A percentile compares a stretch with the other conserved stretches of the same genome.
These are phyloP conservation scores for Brachionus koreanus DNA, from an alignment of 1,140 invertebrate species.

Conservation along the genomic window DNA sequence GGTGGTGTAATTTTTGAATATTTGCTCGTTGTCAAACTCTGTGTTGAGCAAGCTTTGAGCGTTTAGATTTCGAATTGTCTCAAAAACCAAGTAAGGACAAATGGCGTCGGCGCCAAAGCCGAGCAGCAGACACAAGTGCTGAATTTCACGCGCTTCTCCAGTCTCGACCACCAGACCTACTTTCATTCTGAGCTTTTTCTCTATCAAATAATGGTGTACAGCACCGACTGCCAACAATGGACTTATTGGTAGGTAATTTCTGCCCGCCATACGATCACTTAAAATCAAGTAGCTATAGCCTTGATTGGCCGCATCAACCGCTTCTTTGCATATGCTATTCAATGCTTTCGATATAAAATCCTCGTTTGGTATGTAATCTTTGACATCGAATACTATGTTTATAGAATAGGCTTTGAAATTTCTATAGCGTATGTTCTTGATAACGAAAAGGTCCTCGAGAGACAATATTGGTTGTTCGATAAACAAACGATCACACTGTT, in stretches of 20 bases:
- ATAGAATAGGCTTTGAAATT: constrained; percentile 70
- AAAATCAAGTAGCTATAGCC: constrained; percentile 82
- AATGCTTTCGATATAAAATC: constrained; percentile 73
- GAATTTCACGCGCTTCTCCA: constrained; percentile 86
- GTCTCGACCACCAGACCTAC: constrained; percentile 87
- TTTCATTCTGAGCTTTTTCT: constrained; percentile 90
- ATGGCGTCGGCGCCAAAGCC: constrained; percentile 96
- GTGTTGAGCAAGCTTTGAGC: constrained; percentile 75
- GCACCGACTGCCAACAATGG: constrained; percentile 82
- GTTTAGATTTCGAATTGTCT: constrained; percentile 75
- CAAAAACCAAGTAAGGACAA: constrained; percentile 93
- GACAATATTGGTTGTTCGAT: constrained; percentile 90
- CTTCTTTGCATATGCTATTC: constrained; percentile 74
- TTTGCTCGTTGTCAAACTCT: constrained; percentile 72
- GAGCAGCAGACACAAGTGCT: constrained; percentile 89
- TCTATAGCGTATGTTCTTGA: constrained; percentile 76
- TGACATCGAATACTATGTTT: constrained; percentile 65
- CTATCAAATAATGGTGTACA: constrained; percentile 90
- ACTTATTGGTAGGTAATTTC: constrained; percentile 63
- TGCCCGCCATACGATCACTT: constrained; percentile 74
- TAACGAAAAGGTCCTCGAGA: constrained; percentile 77
- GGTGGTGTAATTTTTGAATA: constrained; percentile 70
- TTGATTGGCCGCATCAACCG: constrained; percentile 68
- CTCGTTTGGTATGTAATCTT: constrained; percentile 65
- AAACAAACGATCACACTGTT: constrained; percentile 87